Base-by-base conservation (phyloP, 2,888 invertebrate species). In the Apomyelois bistriatella region DNA sequence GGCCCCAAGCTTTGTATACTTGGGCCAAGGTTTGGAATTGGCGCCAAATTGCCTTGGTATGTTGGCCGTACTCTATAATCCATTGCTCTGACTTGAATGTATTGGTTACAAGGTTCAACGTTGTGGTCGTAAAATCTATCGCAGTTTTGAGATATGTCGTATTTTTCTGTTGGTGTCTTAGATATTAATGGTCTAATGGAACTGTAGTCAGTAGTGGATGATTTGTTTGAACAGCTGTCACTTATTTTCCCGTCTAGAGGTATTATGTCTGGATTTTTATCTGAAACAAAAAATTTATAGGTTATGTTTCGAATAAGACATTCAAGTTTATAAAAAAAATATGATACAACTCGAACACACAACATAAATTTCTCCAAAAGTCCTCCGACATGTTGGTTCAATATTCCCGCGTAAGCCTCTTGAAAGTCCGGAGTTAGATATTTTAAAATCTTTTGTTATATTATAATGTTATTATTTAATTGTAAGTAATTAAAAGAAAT, bases 261-360 rank as follows among this genome's bases (percentile, higher is more conserved):
- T 59, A 91, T 90, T 55, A 90, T 90, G 62, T 90, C 91, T 0
- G 90, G 90, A 57, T 90, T 91, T 74, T 90, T 91, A 56, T 91
- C 91, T 88, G 83, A 3, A 75, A 74, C 16, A 53, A 56, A 56
- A 56, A 53, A 3, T 2, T 5, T 3, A 22, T 22, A 22, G 5
- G 22, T 22, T 22, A 22, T 22, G 22, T 22, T 22, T 22, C 5
- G n/a, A 52, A 30, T 32, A 32, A 28, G 28, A 28, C 4, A n/a
- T n/a, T n/a, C n/a, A n/a, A n/a, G n/a, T n/a, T n/a, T n/a, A n/a
- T n/a, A n/a, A n/a, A n/a, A n/a, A n/a, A n/a, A n/a, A n/a, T n/a
- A n/a, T n/a, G n/a, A n/a, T n/a, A n/a, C n/a, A n/a, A n/a, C n/a
- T n/a, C n/a, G n/a, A n/a, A n/a, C n/a, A n/a, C n/a, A n/a, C n/a